Evolutionary conservation across 2,113 vertebrate genomes (phyloP).

Genomic region (Rhegmatorhina hoffmannsi): DNA sequence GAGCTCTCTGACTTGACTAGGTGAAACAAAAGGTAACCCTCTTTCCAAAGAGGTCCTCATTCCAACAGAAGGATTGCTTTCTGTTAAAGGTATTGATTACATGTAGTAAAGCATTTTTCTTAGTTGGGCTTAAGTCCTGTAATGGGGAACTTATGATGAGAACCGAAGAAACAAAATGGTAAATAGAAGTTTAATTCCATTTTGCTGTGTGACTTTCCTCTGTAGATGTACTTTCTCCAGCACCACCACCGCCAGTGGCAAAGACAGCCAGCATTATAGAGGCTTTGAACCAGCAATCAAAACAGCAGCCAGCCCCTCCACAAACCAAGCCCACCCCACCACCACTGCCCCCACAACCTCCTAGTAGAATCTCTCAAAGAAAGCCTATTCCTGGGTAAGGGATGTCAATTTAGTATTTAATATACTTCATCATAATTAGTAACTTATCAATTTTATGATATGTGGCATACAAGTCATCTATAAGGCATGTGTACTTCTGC

Average conservation of each 20-base stretch:
- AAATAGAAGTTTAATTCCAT: neutral
- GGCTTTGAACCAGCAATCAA: conserved; percentile 83
- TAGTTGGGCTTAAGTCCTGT: neutral
- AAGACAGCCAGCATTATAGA: conserved; percentile 87
- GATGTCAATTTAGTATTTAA: neutral
- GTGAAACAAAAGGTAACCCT: neutral
- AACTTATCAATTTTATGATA: neutral
- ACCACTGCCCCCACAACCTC: conserved; percentile 76
- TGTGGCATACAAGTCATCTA: neutral
- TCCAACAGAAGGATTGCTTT: neutral
- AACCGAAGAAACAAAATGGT: neutral
- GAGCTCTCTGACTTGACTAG: neutral
- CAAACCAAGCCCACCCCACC: conserved; percentile 73
- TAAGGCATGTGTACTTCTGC: neutral
- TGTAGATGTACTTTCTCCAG: conserved; percentile 78
- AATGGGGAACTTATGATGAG: neutral
- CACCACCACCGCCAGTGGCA: conserved; percentile 77
- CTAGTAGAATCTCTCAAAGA: conserved; percentile 81
- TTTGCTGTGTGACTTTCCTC: neutral
- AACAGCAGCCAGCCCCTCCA: conserved; percentile 68
- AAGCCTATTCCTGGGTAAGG: conserved; percentile 84
- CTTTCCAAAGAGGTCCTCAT: neutral
- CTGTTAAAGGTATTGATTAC: neutral
- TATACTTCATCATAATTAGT: neutral
- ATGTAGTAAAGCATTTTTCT: neutral